A percentile compares a stretch with the other conserved stretches of the same genome.
Evolutionary conservation across 2,888 invertebrate genomes (phyloP).

Genomic region (Saturnia japonica): DNA sequence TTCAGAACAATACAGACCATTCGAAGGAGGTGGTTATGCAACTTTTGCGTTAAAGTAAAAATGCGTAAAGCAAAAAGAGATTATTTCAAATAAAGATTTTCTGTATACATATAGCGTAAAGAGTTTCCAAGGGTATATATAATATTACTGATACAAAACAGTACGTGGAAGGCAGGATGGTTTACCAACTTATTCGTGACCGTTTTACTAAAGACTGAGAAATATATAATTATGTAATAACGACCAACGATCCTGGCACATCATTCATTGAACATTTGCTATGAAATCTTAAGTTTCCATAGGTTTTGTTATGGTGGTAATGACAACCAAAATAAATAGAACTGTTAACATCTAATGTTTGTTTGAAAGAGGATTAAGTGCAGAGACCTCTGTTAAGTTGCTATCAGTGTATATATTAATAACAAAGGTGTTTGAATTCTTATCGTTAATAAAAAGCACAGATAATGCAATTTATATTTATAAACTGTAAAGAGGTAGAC

Average conservation of each 20-base stretch:
- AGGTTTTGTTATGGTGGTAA: neutral
- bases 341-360: neutral
- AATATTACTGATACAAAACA: conserved; percentile 11
- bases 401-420: neutral
- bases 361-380: neutral
- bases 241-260: neutral
- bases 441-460: neutral
- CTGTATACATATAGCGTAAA: neutral
- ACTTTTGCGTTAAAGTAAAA: too few relatives aligned
- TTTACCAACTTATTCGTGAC: neutral
- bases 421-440: neutral
- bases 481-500: neutral
- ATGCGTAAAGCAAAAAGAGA: too few relatives aligned
- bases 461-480: neutral
- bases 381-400: neutral
- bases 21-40: too few relatives aligned
- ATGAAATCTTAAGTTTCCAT: neutral
- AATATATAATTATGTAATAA: neutral
- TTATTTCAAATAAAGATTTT: too few relatives aligned
- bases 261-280: neutral
- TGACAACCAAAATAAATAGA: neutral
- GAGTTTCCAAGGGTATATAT: neutral
- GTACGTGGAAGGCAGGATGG: conserved; percentile 10
- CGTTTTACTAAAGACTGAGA: conserved; percentile 2
- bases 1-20: too few relatives aligned